A percentile compares a stretch with the other conserved stretches of the same genome.
Conservation (phyloP, 2,888 invertebrate species). For the Agrotis ipsilon region DNA sequence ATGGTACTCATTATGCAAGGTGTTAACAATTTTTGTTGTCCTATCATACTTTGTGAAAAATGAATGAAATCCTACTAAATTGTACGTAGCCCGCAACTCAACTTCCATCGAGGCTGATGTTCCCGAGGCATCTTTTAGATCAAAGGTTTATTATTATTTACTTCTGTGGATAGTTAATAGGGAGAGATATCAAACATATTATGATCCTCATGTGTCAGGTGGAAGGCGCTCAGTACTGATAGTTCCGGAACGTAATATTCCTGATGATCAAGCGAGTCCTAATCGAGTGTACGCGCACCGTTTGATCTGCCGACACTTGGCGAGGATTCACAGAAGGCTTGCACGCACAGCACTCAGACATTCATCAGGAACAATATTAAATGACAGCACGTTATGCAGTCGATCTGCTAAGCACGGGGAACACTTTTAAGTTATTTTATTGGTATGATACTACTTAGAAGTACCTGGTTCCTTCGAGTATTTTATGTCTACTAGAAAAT, state of each 20-base stretch:
- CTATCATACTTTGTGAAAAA: too few relatives aligned
- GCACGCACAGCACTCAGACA: too few relatives aligned
- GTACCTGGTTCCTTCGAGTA: too few relatives aligned
- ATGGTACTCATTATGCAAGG: not conserved
- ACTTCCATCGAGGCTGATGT: too few relatives aligned
- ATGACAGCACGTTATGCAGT: too few relatives aligned
- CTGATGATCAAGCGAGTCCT: slow-evolving; percentile 33
- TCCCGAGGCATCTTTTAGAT: not conserved
- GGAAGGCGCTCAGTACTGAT: not conserved
- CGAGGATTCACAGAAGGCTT: slow-evolving; percentile 32
- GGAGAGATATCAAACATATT: not conserved
- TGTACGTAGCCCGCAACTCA: not conserved
- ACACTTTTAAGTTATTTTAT: too few relatives aligned
- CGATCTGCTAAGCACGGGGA: too few relatives aligned
- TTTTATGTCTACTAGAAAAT: too few relatives aligned
- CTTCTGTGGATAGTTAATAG: not conserved
- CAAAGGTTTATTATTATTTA: not conserved
- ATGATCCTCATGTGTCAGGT: not conserved
- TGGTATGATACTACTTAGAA: too few relatives aligned
- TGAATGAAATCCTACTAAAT: too few relatives aligned
- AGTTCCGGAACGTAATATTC: slow-evolving; percentile 8
- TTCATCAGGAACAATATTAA: too few relatives aligned
- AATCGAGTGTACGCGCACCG: slow-evolving; percentile 22
- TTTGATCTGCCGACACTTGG: slow-evolving; percentile 27
- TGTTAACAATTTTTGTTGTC: not conserved